Conservation (phyloP, 1,140 invertebrate species). For the Helicorthomorpha holstii region DNA sequence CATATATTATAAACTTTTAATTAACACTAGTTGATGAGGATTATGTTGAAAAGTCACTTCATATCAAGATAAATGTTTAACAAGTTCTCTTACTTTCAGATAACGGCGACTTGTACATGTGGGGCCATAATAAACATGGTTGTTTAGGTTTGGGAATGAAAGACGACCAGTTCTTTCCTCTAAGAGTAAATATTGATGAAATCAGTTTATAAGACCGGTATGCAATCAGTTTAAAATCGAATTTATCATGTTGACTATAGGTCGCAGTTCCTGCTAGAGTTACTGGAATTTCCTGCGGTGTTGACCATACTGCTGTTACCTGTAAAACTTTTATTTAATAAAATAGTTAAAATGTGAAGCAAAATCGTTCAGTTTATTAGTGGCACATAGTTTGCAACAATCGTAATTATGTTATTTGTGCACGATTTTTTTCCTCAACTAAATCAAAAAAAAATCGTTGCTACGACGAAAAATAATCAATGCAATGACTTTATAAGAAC, state of each 20-base stretch:
- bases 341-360: background rate
- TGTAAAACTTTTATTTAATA: slow-evolving; percentile 43
- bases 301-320: slow-evolving; percentile 65
- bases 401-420: background rate
- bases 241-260: slow-evolving; percentile 21
- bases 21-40: too few species aligned
- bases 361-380: background rate
- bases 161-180: slow-evolving; percentile 72
- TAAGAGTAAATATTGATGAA: slow-evolving; percentile 40
- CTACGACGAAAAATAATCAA: too few species aligned
- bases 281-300: slow-evolving; percentile 50
- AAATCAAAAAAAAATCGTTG: background rate
- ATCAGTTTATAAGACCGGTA: slow-evolving; percentile 1
- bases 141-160: slow-evolving; percentile 61
- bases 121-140: slow-evolving; percentile 70
- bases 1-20: background rate
- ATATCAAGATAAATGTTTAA: background rate
- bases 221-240: slow-evolving; percentile 7
- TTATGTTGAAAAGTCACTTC: background rate
- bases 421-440: background rate
- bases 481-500: too few species aligned
- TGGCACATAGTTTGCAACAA: background rate
- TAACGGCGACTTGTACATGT: slow-evolving; percentile 63
- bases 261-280: slow-evolving; percentile 55
- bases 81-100: slow-evolving; percentile 13